Evolutionary conservation across 2,797 vertebrate genomes (phyloP).

Genomic region (Crypturellus tataupa): DNA sequence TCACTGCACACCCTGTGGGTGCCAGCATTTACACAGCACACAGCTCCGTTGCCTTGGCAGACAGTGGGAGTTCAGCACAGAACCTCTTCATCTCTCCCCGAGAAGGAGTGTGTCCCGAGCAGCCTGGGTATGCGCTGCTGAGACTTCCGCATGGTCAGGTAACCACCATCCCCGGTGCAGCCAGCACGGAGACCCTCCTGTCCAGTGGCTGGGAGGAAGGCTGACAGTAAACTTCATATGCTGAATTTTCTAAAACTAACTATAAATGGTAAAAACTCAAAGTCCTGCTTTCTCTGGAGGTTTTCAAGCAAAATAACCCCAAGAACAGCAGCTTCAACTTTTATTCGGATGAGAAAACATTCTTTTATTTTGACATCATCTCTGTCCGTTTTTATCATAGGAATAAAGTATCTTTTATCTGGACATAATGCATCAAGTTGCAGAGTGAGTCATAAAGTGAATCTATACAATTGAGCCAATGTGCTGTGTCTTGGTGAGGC

Average conservation of each 20-base stretch:
- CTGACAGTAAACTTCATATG: constrained; percentile 42
- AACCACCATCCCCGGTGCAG: not conserved
- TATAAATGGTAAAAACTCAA: constrained; percentile 83
- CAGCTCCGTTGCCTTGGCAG: not conserved
- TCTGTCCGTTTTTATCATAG: constrained; percentile 69
- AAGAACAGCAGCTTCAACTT: constrained; percentile 66
- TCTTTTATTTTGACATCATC: constrained; percentile 79
- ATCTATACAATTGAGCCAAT: constrained; percentile 60
- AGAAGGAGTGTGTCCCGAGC: not conserved
- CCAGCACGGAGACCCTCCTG: not conserved
- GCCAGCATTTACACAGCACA: not conserved
- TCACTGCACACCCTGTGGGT: not conserved
- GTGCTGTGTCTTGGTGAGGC: constrained; percentile 7
- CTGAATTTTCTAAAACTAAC: constrained; percentile 73
- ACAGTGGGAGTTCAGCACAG: not conserved
- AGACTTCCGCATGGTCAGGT: not conserved
- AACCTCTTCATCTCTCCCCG: not conserved
- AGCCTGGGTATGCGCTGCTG: not conserved
- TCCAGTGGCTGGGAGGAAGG: not conserved
- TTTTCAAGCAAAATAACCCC: constrained; percentile 80
- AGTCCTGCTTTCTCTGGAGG: constrained; percentile 74
- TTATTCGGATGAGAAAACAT: constrained; percentile 77
- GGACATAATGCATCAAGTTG: constrained; percentile 70
- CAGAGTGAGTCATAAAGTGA: constrained; percentile 69
- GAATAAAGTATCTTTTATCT: constrained; percentile 78